Base-by-base conservation (phyloP, 2,888 invertebrate species). In the Ellobium chinense region DNA sequence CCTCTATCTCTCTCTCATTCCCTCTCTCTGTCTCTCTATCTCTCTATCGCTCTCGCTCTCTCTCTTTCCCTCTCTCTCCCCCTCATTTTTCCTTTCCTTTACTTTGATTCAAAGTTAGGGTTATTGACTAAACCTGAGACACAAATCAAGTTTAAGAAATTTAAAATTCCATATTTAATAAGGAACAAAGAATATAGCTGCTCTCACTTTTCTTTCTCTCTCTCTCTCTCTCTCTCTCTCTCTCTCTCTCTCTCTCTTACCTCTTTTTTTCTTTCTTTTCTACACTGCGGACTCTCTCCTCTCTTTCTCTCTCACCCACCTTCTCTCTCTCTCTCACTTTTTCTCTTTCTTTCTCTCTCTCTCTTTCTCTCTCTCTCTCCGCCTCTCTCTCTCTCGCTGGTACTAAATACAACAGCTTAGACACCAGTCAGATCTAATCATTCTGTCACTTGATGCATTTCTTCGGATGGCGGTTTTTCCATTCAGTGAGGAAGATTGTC, bases 181-280 rank as follows among this genome's bases (percentile, higher is more conserved):
- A n/a, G n/a, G n/a, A n/a, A n/a, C n/a, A n/a, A n/a, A n/a, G n/a
- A n/a, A n/a, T n/a, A n/a, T n/a, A n/a, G n/a, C n/a, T 63, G 21
- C 27, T 36, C 39, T 31, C 27, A n/a, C 56, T 34, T 46, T 34
- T 75, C 36, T 76, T 29, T 63, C 37, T 77, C 58, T 66, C 34
- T 76, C 36, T 76, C 34, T 66, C 34, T 76, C 46, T 66, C 46
- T 56, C 56, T 60, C 66, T 66, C 34, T 29, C 56, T 54, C 39
- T 66, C 66, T 54, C 36, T 65, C 66, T 54, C 36, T 34, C 36
- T 60, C 60, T 73, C 36, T 60, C 36, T 54, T 9, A 27, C 4
- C 31, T 60, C 29, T 4, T 27, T 27, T 36, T 18, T 73, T 3
- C 60, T 24, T 60, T 12, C 34, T 36, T 73, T 27, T 24, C 31